Conservation (phyloP, 2,888 invertebrate genomes). For the Stenoptilia bipunctidactyla region DNA sequence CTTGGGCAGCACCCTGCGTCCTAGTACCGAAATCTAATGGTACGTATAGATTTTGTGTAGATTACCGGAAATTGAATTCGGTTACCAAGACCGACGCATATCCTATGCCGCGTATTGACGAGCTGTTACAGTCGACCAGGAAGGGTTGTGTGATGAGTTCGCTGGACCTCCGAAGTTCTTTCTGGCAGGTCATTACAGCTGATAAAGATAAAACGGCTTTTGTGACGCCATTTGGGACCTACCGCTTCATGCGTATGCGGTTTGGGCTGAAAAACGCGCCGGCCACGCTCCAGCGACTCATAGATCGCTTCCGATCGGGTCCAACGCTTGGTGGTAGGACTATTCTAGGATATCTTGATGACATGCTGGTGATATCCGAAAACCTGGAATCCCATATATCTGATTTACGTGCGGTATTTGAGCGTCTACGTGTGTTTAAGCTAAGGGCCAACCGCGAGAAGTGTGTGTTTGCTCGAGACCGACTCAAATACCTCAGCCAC, state of each 20-base stretch:
- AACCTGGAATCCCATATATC: background rate
- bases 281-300: background rate
- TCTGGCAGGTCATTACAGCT: no score
- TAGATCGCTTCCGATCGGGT: background rate
- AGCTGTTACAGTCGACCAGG: no score
- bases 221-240: background rate
- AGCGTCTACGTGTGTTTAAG: conserved; percentile 6
- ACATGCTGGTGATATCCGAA: background rate
- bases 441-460: conserved; percentile 20
- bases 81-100: no score
- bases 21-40: no score
- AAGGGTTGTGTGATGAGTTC: no score
- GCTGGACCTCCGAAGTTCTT: no score
- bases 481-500: conserved; percentile 18
- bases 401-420: background rate
- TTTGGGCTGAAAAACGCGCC: background rate
- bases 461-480: conserved; percentile 17
- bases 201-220: background rate
- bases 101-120: no score
- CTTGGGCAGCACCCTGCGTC: no score
- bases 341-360: background rate
- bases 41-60: no score
- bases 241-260: background rate
- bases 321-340: background rate
- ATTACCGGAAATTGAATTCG: no score